Conservation (phyloP, 2,888 invertebrate species). For the Pollenia griseotomentosa region DNA sequence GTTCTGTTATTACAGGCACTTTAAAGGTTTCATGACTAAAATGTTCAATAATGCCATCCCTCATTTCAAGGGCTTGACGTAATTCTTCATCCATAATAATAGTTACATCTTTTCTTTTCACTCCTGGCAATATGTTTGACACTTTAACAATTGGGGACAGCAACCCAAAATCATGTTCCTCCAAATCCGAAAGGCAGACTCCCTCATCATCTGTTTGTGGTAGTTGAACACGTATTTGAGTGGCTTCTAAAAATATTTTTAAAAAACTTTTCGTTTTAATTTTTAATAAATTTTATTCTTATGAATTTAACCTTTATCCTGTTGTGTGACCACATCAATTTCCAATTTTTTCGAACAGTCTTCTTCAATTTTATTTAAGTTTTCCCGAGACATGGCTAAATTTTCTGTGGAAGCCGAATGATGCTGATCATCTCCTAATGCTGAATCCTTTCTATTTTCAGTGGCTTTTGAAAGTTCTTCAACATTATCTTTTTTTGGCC, state of each 20-base stretch:
- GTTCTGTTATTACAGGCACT: conserved; percentile 64
- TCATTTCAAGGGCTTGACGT: conserved; percentile 70
- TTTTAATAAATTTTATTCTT: background rate
- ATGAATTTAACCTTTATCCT: conserved; percentile 28
- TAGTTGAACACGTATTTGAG: conserved; percentile 74
- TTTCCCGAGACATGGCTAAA: background rate
- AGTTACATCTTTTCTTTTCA: conserved; percentile 77
- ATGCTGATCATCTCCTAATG: background rate
- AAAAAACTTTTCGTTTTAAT: background rate
- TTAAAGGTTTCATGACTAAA: conserved; percentile 67
- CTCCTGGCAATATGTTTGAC: conserved; percentile 78
- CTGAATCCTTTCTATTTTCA: conserved; percentile 2
- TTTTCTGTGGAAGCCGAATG: conserved; percentile 20
- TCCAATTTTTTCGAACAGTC: background rate
- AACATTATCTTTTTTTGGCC: background rate
- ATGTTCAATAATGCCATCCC: conserved; percentile 66
- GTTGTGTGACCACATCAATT: conserved; percentile 23
- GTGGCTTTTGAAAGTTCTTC: background rate
- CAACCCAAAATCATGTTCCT: conserved; percentile 79
- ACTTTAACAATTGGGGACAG: conserved; percentile 79
- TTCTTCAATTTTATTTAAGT: conserved; percentile 7
- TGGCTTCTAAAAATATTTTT: conserved; percentile 15
- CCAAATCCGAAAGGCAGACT: conserved; percentile 81
- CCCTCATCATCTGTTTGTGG: conserved; percentile 81
- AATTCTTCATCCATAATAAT: conserved; percentile 79